phyloP scores from a whole-genome alignment of 2,113 vertebrate genomes.

The Morphnarchus princeps region DNA sequence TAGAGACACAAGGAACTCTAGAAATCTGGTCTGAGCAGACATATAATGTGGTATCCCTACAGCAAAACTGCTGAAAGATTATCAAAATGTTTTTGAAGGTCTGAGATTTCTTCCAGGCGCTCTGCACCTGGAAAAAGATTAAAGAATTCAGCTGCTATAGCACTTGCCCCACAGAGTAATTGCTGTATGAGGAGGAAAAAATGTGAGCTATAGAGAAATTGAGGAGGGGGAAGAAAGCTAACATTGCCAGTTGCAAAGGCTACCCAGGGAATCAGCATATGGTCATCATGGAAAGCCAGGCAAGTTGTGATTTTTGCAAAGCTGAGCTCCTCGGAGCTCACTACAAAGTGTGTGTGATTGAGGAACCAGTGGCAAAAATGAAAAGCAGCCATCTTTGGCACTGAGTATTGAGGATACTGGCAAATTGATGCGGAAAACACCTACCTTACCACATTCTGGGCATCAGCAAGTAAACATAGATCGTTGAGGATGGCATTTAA shows the following conservation, averaged over 20 bases:
- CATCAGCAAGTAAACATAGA: not conserved
- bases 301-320: not conserved
- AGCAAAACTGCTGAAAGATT: constrained; percentile 16
- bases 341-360: not conserved
- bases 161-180: not conserved
- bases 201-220: not conserved
- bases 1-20: not conserved
- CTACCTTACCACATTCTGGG: not conserved
- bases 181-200: not conserved
- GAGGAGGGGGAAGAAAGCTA: not conserved
- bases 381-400: not conserved
- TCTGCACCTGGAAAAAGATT: constrained; percentile 34
- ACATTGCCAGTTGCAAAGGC: not conserved
- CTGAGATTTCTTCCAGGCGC: constrained; percentile 19
- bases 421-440: not conserved
- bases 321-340: not conserved
- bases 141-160: not conserved
- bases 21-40: not conserved
- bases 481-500: not conserved
- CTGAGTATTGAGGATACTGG: not conserved
- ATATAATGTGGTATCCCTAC: not conserved
- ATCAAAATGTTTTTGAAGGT: constrained; percentile 38
- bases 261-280: accelerated
- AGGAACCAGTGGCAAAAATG: not conserved
- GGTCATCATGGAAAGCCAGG: not conserved